Evolutionary conservation across 2,113 vertebrate species (phyloP).

Genomic region (Pholis gunnellus): DNA sequence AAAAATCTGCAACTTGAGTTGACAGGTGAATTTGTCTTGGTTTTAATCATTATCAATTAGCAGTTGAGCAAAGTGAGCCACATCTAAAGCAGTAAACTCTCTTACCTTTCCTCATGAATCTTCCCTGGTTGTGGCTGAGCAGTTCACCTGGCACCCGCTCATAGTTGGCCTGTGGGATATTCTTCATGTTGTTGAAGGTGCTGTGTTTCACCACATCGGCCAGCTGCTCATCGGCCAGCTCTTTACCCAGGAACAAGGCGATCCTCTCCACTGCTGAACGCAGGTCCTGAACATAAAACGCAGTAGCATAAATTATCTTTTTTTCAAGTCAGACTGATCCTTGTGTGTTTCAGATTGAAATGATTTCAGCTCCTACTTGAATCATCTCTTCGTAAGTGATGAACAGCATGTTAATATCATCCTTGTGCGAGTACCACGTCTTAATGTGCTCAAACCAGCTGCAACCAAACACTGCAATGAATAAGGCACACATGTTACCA

Average conservation of each 20-base stretch:
- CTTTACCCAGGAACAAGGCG: conserved; percentile 61
- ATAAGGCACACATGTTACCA: conserved; percentile 9
- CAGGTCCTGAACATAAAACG: conserved; percentile 62
- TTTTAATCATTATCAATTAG: no score
- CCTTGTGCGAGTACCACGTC: conserved; percentile 69
- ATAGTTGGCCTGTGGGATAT: conserved; percentile 70
- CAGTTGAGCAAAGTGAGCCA: no score
- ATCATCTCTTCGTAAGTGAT: conserved; percentile 80
- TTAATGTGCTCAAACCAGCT: conserved; percentile 81
- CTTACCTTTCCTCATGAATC: conserved; percentile 80
- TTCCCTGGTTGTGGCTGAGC: conserved; percentile 59
- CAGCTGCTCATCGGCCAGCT: conserved; percentile 67
- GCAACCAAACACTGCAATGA: conserved; percentile 70
- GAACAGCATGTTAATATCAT: conserved; percentile 76
- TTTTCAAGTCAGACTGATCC: no score
- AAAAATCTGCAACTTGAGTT: no score
- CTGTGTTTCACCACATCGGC: conserved; percentile 66
- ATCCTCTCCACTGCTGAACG: conserved; percentile 61
- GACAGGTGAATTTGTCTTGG: no score
- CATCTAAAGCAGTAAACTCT: not conserved
- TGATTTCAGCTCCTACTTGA: conserved; percentile 54
- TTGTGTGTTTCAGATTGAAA: not conserved
- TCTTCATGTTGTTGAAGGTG: conserved; percentile 75
- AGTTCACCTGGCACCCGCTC: conserved; percentile 26
- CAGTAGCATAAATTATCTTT: not conserved